Evolutionary conservation across 2,888 invertebrate genomes (phyloP), one percentile per base, ranked within the genome.

Genomic region (Cephalotes varians): DNA sequence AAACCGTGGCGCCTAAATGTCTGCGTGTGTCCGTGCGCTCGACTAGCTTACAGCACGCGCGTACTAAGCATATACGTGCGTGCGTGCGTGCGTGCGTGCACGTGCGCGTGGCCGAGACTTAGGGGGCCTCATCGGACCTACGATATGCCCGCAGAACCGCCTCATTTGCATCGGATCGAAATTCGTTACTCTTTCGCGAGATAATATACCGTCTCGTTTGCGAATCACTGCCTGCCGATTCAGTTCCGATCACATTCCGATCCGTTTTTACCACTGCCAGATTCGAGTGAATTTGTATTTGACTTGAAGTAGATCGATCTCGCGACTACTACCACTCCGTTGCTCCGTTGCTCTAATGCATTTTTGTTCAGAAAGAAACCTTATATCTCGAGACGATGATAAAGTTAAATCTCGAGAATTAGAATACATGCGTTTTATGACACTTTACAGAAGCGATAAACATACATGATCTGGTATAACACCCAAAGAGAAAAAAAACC

Each of bases 111-210:
- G 77, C 58, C 83, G 54, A 64, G 83, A 64, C 40, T 69, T 82
- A 83, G 74, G 37, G 37, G 37, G n/a, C 18, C 34, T 34, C 71
- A 73, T 71, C 56, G 15, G 74, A 74, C 81, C 84, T 69, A 65
- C 86, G 86, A 83, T 86, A 86, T 79, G 81, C 83, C 54, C 51
- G 6, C 65, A 72, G 83, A 86, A 83, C 83, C 81, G 85, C 64
- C 89, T 91, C 90, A 90, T 91, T 91, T 92, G 90, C 92, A 92
- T 92, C 85, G 86, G 86, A 85, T 86, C 87, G 87, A 88, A 90
- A 91, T 91, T 92, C 91, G 88, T 92, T 92, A 91, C 88, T 85
- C 84, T 86, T 90, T 89, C 85, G 83, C 81, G 86, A 67, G 86
- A 88, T 86, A 88, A 88, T 88, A 79, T 79, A 81, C 65, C 74